These are phyloP conservation scores for Ophion ellenae DNA, from an alignment of 2,888 invertebrate species.

Conservation along the genomic window DNA sequence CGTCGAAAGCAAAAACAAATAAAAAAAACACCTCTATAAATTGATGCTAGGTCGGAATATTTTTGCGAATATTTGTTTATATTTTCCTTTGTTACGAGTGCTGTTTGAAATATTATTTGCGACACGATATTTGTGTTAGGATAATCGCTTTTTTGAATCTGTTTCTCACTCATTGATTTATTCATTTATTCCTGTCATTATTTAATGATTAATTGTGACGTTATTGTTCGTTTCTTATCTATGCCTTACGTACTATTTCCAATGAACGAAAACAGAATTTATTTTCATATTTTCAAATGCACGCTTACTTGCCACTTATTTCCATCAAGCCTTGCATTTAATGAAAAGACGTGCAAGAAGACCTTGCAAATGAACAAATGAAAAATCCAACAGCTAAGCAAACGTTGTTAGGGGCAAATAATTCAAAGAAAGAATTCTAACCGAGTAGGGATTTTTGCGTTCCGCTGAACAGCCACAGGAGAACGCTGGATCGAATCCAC, in stretches of 20 bases:
- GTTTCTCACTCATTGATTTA: background rate
- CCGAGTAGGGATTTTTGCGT: background rate
- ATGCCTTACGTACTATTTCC: too few species aligned
- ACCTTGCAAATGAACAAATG: too few species aligned
- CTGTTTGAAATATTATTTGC: background rate
- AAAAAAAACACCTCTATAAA: background rate
- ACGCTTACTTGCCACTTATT: too few species aligned
- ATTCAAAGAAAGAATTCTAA: too few species aligned
- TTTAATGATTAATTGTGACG: background rate
- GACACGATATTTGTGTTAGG: background rate
- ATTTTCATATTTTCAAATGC: too few species aligned
- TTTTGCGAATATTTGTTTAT: background rate
- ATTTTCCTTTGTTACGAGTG: background rate
- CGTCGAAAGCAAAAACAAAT: background rate
- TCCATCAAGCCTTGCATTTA: too few species aligned
- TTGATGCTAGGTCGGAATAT: background rate
- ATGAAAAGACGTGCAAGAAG: too few species aligned
- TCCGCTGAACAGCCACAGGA: background rate
- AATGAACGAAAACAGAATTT: too few species aligned
- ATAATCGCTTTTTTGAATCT: background rate
- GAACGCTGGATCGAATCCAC: background rate
- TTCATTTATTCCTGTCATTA: background rate
- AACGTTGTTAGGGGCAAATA: too few species aligned
- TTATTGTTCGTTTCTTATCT: too few species aligned
- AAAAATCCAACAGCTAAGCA: too few species aligned